Evolutionary conservation across 1,140 invertebrate genomes (phyloP), one percentile per base, ranked within the genome.

Genomic region (Trichoplusia ni): DNA sequence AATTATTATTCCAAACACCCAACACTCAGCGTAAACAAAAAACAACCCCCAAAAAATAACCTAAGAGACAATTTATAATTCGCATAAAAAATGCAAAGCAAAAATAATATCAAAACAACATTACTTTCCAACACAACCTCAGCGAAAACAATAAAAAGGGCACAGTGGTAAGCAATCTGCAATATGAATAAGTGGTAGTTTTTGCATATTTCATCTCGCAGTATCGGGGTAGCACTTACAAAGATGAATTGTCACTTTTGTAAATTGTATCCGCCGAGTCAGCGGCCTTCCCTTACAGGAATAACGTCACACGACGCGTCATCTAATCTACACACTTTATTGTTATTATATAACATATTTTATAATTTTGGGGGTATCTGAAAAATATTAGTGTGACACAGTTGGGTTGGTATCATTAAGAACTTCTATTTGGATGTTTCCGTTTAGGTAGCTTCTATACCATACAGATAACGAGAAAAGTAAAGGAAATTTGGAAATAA

Each of bases 161-260:
- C 16, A 35, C 38, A 53, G 35, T 23, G 42, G 46, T 49, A 61
- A 64, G 51, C 61, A 69, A 72, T 69, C 40, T 64, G 31, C 60
- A 59, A 51, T 63, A 73, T 67, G 35, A 69, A 47, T 71, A 70
- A 74, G 51, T 56, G 65, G 64, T 75, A 75, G 71, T 75, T 74
- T 49, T 59, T 70, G 69, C 68, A 75, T 79, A 77, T 75, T 73
- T 77, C 63, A 79, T 64, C 37, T 49, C 47, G 31, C 23, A 60
- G 46, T 66, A 62, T 67, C 59, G 49, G 49, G 33, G 68, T 62
- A 65, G 74, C 79, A 80, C 75, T 81, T 71, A 71, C 35, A 63
- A 68, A 82, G 74, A 83, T 82, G 79, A 79, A 82, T 83, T 75
- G 75, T 80, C 79, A 84, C 81, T 82, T 63, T 67, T 64, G 66